Evolutionary conservation across 2,888 invertebrate species (phyloP).

Genomic region (Temnothorax unifasciatus): DNA sequence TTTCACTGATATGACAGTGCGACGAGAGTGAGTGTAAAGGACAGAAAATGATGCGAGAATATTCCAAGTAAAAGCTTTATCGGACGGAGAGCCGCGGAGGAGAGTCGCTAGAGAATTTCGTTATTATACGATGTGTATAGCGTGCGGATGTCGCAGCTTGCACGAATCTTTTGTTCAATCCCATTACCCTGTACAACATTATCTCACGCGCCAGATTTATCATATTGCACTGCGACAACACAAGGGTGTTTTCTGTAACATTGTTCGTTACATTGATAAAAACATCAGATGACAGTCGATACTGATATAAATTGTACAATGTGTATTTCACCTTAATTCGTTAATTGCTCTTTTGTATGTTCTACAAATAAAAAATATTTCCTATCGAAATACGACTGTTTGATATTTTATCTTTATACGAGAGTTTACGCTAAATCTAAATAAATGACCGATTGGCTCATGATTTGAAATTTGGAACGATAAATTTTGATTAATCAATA

Average conservation of each 20-base stretch:
- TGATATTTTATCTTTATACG: not conserved
- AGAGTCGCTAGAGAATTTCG: not conserved
- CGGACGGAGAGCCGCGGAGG: not conserved
- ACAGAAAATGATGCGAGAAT: not conserved
- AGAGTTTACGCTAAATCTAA: not conserved
- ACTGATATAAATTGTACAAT: not conserved
- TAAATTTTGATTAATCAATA: slow-evolving; percentile 8
- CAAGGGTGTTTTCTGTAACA: not conserved
- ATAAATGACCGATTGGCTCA: not conserved
- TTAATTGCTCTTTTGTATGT: not conserved
- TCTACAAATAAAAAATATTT: not conserved
- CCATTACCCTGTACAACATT: not conserved
- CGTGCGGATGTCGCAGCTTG: not conserved
- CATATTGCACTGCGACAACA: not conserved
- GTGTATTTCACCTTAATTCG: not conserved
- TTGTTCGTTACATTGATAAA: not conserved
- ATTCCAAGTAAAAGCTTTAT: not conserved
- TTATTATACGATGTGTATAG: too few species aligned
- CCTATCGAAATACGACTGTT: not conserved
- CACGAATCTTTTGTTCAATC: not conserved
- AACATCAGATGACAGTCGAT: not conserved
- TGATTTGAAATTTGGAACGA: not conserved
- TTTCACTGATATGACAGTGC: not conserved
- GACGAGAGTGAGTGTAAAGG: not conserved
- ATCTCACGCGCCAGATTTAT: not conserved